Conservation (phyloP, 2,888 invertebrate species). For the Himalopsyche japonica region DNA sequence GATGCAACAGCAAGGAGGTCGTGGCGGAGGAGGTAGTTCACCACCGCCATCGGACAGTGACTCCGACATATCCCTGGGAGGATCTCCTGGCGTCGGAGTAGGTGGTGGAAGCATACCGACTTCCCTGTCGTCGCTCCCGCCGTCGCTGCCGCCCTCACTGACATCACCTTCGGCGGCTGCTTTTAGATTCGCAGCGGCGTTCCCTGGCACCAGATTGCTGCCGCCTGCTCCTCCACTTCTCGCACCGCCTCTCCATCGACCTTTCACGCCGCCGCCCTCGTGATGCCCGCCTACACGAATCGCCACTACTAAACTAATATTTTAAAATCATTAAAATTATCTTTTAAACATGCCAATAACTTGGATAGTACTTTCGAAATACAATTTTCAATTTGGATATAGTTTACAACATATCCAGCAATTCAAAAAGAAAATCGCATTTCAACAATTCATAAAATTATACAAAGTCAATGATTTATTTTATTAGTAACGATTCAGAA, state of each 20-base stretch:
- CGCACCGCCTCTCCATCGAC: slow-evolving; percentile 36
- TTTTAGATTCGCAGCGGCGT: slow-evolving; percentile 19
- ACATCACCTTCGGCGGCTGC: slow-evolving; percentile 2
- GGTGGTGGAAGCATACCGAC: slow-evolving; percentile 10
- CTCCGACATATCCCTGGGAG: slow-evolving; percentile 52
- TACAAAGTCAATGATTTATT: too few relatives aligned
- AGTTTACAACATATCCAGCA: too few relatives aligned
- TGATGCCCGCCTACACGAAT: slow-evolving; percentile 26
- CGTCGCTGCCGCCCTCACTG: slow-evolving; percentile 20
- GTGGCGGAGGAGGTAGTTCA: slow-evolving; percentile 41
- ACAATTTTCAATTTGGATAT: too few relatives aligned
- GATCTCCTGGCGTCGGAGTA: slow-evolving; percentile 43
- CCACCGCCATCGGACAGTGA: slow-evolving; percentile 51
- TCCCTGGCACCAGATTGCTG: slow-evolving; percentile 29
- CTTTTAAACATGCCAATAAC: too few relatives aligned
- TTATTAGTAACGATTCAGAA: too few relatives aligned
- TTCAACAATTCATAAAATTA: too few relatives aligned
- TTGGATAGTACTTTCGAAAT: too few relatives aligned
- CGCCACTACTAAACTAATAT: neutral
- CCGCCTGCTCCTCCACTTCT: slow-evolving; percentile 26
- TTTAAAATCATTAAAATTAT: neutral
- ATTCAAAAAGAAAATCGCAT: too few relatives aligned
- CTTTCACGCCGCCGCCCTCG: slow-evolving; percentile 40
- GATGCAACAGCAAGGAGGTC: slow-evolving; percentile 38
- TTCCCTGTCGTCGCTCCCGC: slow-evolving; percentile 16